A percentile compares a stretch with the other conserved stretches of the same genome.
These are phyloP conservation scores for Mesembrinibis cayennensis DNA, from an alignment of 2,113 vertebrate genomes.

Conservation along the genomic window DNA sequence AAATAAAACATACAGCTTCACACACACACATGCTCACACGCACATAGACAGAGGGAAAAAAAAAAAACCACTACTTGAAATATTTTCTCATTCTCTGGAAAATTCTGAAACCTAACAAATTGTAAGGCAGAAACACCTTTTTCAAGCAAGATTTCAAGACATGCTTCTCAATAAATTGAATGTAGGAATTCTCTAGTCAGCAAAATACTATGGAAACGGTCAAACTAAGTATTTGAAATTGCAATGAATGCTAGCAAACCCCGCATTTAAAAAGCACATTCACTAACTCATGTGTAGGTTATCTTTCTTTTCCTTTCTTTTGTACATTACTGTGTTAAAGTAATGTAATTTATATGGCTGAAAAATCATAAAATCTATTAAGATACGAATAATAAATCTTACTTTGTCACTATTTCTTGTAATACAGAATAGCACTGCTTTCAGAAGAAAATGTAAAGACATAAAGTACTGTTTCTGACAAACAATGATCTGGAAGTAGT, in stretches of 20 bases:
- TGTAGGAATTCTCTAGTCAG: not conserved
- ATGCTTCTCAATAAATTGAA: not conserved
- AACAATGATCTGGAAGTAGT: not conserved
- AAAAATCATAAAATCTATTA: not conserved
- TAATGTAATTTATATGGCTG: not conserved
- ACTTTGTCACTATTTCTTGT: not conserved
- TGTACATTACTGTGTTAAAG: not conserved
- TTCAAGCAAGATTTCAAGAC: not conserved
- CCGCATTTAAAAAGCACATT: not conserved
- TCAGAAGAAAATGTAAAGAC: not conserved
- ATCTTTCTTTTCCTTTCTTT: not conserved
- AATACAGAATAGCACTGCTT: not conserved
- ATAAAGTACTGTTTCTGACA: not conserved
- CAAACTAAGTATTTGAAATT: not conserved
- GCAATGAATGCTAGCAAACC: not conserved
- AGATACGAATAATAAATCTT: not conserved
- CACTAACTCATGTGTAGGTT: not conserved
- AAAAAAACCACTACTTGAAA: not conserved
- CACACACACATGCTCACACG: not conserved
- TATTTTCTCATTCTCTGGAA: not conserved
- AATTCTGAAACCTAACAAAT: not conserved
- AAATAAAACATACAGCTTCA: not conserved
- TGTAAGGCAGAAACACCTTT: not conserved
- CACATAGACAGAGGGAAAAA: not conserved
- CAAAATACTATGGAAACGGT: not conserved